Percentiles rank a stretch among this genome's conserved stretches.
phyloP scores from a whole-genome alignment of 1,140 invertebrate genomes.

The Diorhabda elongata region DNA sequence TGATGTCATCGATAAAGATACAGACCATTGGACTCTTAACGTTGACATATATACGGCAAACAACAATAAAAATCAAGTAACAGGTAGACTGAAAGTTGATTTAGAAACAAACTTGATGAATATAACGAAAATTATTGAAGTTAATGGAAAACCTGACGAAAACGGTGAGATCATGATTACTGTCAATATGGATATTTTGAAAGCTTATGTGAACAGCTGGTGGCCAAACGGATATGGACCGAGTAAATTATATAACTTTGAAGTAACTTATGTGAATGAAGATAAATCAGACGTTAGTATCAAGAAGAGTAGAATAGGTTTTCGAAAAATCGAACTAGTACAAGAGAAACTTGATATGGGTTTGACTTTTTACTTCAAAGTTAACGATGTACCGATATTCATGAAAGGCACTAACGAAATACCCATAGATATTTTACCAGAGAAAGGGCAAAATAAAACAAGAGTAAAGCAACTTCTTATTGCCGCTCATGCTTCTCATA shows the following conservation, averaged over 20 bases:
- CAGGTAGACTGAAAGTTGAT: slow-evolving; percentile 24
- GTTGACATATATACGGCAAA: slow-evolving; percentile 37
- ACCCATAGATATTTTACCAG: slow-evolving; percentile 83
- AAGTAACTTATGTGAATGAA: slow-evolving; percentile 49
- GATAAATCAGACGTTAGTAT: slow-evolving; percentile 30
- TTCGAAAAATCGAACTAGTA: slow-evolving; percentile 78
- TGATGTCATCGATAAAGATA: slow-evolving; percentile 37
- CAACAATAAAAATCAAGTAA: slow-evolving; percentile 13
- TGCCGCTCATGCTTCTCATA: slow-evolving; percentile 73
- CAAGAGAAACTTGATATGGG: slow-evolving; percentile 59
- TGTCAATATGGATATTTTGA: slow-evolving; percentile 39
- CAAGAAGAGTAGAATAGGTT: slow-evolving; percentile 64
- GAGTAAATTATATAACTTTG: slow-evolving; percentile 72
- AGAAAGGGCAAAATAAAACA: slow-evolving; percentile 54
- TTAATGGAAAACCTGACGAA: slow-evolving; percentile 19
- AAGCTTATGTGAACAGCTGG: slow-evolving; percentile 59
- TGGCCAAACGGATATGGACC: slow-evolving; percentile 93
- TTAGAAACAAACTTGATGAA: slow-evolving; percentile 20
- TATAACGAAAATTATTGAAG: slow-evolving; percentile 20
- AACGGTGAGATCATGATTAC: slow-evolving; percentile 23
- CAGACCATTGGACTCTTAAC: slow-evolving; percentile 48
- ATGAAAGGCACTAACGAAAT: slow-evolving; percentile 97
- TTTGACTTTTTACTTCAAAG: slow-evolving; percentile 79
- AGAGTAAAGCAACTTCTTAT: slow-evolving; percentile 55
- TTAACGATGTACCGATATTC: slow-evolving; percentile 89